Evolutionary conservation across 2,113 vertebrate genomes (phyloP).

Genomic region (Rhabdornis inornatus): DNA sequence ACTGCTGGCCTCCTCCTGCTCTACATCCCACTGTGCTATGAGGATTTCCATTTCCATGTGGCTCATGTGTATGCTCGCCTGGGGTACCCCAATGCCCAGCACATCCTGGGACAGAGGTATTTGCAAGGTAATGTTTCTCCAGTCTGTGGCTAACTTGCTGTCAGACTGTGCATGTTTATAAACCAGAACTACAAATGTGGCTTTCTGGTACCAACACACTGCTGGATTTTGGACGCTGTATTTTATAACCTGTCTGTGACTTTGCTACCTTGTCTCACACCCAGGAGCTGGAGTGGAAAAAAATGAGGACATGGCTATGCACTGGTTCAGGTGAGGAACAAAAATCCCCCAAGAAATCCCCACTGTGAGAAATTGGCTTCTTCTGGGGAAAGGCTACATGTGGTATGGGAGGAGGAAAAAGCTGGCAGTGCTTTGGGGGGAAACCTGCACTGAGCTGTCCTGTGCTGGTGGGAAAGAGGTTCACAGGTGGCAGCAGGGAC

Average conservation of each 20-base stretch:
- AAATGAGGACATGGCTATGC: conserved; percentile 58
- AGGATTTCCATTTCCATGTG: conserved; percentile 69
- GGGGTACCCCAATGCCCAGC: conserved; percentile 58
- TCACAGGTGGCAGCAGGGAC: background rate
- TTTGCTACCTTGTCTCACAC: background rate
- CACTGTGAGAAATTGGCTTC: background rate
- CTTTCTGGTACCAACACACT: background rate
- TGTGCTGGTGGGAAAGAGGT: background rate
- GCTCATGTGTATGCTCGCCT: conserved; percentile 42
- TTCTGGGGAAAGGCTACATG: background rate
- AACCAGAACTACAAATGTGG: background rate
- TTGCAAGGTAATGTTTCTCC: conserved; percentile 58
- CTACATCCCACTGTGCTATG: conserved; percentile 33
- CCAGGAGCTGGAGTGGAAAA: conserved; percentile 64
- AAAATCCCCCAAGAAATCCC: background rate
- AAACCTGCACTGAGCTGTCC: background rate
- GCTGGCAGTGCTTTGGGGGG: background rate
- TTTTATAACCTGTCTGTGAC: background rate
- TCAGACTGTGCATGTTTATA: rapidly evolving
- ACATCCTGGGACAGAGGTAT: conserved; percentile 70
- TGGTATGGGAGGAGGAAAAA: background rate
- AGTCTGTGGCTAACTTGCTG: background rate
- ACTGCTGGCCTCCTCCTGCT: conserved; percentile 39
- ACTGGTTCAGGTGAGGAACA: conserved; percentile 69
- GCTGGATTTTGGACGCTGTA: background rate